Evolutionary conservation across 2,113 vertebrate species (phyloP).

Genomic region (Pan troglodytes): NHGRI_mPanTro3-v2.1_pri NC_072411.2:136429501-136430000

Average conservation of each 20-base stretch:
- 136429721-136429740: no score
- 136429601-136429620: no score
- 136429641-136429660: no score
- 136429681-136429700: no score
- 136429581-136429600: fast-evolving
- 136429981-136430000: no score
- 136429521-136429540: no score
- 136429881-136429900: fast-evolving
- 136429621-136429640: no score
- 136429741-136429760: not conserved
- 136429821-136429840: not conserved
- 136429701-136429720: no score
- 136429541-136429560: no score
- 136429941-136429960: not conserved
- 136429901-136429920: fast-evolving
- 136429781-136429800: not conserved
- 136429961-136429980: fast-evolving
- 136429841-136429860: not conserved
- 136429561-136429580: no score
- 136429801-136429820: not conserved
- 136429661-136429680: no score
- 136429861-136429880: not conserved
- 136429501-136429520: no score
- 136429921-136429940: not conserved
- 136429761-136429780: not conserved